These are phyloP conservation scores for Enteromius radiatus DNA, from an alignment of 2,797 vertebrate species.

Conservation along the genomic window DNA sequence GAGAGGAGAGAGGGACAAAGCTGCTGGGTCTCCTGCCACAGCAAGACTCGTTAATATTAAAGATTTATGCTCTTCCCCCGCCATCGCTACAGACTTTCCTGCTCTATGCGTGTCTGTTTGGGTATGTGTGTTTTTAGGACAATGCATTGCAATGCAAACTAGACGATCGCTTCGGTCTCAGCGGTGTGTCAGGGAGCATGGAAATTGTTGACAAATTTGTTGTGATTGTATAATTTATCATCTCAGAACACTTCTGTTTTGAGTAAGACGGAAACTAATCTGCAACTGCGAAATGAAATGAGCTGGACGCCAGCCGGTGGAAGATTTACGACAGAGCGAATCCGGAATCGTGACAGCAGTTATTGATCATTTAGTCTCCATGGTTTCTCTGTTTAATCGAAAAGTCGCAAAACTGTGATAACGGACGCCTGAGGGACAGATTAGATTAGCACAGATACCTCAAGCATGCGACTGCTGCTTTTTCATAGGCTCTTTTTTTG, in stretches of 20 bases:
- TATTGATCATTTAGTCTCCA: constrained; percentile 76
- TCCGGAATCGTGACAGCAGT: constrained; percentile 64
- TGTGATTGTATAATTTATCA: constrained; percentile 78
- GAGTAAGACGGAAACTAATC: constrained; percentile 80
- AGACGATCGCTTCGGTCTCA: constrained; percentile 28
- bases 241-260: constrained; percentile 75
- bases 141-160: constrained; percentile 18
- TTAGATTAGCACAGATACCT: constrained; percentile 18
- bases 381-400: constrained; percentile 72
- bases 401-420: constrained; percentile 37
- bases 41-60: constrained; percentile 57
- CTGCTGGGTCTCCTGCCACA: constrained; percentile 53
- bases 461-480: not conserved
- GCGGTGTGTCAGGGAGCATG: constrained; percentile 57
- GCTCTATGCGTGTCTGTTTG: not conserved
- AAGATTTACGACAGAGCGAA: constrained; percentile 73
- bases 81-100: constrained; percentile 16
- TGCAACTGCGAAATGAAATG: constrained; percentile 73
- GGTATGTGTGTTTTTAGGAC: constrained; percentile 24
- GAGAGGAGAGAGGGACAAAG: constrained; percentile 45
- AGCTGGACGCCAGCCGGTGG: constrained; percentile 63
- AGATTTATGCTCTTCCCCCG: constrained; percentile 41
- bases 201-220: constrained; percentile 78
- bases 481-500: not conserved
- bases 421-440: constrained; percentile 8